Evolutionary conservation across 2,888 invertebrate genomes (phyloP).

Genomic region (Imbricaverruca yamaguchii): DNA sequence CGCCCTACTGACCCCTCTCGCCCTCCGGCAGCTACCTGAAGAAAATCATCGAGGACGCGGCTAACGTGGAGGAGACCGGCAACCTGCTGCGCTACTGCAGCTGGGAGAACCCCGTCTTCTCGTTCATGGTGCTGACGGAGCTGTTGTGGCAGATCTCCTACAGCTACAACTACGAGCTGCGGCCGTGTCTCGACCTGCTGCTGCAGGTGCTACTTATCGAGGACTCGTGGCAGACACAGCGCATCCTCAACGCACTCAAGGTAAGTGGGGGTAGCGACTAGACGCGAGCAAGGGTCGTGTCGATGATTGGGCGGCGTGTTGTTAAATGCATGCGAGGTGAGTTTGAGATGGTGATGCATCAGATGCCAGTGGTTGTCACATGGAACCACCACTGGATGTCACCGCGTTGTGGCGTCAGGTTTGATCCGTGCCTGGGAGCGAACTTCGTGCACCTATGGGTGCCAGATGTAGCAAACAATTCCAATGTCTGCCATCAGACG

Average conservation of each 20-base stretch:
- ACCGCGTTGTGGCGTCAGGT: too few relatives aligned
- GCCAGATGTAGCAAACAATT: too few relatives aligned
- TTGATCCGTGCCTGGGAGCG: too few relatives aligned
- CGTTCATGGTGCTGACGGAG: conserved; percentile 78
- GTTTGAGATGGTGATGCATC: too few relatives aligned
- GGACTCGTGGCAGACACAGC: conserved; percentile 92
- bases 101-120: conserved; percentile 95
- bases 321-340: too few relatives aligned
- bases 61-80: conserved; percentile 81
- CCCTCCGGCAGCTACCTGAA: conserved; percentile 61
- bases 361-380: too few relatives aligned
- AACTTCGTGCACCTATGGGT: too few relatives aligned
- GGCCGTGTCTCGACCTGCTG: conserved; percentile 83
- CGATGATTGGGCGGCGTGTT: too few relatives aligned
- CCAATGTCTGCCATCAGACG: too few relatives aligned
- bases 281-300: too few relatives aligned
- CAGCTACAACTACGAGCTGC: conserved; percentile 87
- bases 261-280: conserved; percentile 45
- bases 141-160: conserved; percentile 72
- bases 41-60: conserved; percentile 89
- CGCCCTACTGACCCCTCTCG: too few relatives aligned
- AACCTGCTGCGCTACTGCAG: conserved; percentile 85
- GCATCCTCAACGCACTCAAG: conserved; percentile 87
- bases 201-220: conserved; percentile 79
- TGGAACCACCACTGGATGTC: too few relatives aligned